These are phyloP conservation scores for Leucophenga maculata DNA, from an alignment of 2,888 invertebrate species.

Conservation along the genomic window DNA sequence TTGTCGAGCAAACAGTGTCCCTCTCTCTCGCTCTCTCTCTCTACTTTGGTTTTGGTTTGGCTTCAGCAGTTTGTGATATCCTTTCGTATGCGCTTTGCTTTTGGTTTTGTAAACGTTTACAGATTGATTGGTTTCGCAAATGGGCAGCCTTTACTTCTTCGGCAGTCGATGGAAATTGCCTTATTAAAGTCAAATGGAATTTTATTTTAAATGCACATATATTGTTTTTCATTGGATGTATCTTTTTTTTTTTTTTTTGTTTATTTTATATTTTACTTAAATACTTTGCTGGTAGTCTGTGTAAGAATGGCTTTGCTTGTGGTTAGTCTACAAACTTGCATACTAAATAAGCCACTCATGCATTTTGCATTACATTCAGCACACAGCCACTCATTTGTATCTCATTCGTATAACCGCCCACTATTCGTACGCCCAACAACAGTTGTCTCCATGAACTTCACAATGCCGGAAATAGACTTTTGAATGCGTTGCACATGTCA, in stretches of 20 bases:
- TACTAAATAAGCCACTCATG: slow-evolving; percentile 60
- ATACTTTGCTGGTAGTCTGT: too few species aligned
- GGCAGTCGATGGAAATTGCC: neutral
- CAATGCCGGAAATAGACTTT: slow-evolving; percentile 60
- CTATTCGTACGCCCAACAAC: slow-evolving; percentile 23
- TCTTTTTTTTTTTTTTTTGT: too few species aligned
- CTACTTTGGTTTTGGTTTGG: neutral
- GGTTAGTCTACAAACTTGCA: slow-evolving; percentile 40
- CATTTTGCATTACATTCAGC: slow-evolving; percentile 55
- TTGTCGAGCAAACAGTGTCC: neutral
- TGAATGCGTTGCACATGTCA: slow-evolving; percentile 62
- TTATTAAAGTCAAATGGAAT: slow-evolving; percentile 9
- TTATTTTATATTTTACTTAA: too few species aligned
- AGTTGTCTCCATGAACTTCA: slow-evolving; percentile 59
- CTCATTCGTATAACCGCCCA: neutral
- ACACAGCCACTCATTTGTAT: slow-evolving; percentile 63
- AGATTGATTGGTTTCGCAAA: slow-evolving; percentile 4
- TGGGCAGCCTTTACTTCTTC: neutral
- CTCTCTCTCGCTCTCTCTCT: too few species aligned
- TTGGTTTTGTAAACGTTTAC: slow-evolving; percentile 7
- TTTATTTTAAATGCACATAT: slow-evolving; percentile 1
- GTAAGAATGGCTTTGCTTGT: too few species aligned
- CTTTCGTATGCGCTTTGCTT: too few species aligned
- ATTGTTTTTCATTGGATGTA: too few species aligned
- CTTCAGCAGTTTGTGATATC: neutral